A percentile compares a stretch with the other conserved stretches of the same genome.
These are phyloP conservation scores for Leptopilina myrica DNA, from an alignment of 2,888 invertebrate species.

Conservation along the genomic window DNA sequence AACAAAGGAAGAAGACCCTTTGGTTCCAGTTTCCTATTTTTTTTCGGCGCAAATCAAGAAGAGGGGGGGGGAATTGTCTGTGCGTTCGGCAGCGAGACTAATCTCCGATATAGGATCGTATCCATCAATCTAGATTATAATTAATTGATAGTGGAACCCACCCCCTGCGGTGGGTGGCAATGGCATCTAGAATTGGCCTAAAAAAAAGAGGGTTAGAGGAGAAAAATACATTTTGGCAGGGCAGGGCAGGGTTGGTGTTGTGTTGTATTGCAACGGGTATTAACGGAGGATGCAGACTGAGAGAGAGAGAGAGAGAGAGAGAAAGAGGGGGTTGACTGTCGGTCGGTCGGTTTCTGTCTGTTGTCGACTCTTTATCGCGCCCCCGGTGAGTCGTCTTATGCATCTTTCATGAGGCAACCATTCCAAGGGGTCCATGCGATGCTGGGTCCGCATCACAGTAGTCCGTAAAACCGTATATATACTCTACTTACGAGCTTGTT, in stretches of 20 bases:
- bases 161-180: slow-evolving; percentile 69
- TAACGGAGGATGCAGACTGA: slow-evolving; percentile 64
- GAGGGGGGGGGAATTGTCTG: slow-evolving; percentile 11
- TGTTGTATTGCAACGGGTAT: slow-evolving; percentile 75
- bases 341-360: slow-evolving; percentile 74
- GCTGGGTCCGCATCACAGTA: slow-evolving; percentile 60
- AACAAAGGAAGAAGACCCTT: slow-evolving; percentile 16
- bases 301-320: no score
- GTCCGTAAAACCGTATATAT: slow-evolving; percentile 50
- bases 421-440: slow-evolving; percentile 73
- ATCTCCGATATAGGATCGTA: slow-evolving; percentile 75
- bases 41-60: no score
- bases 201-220: slow-evolving; percentile 47
- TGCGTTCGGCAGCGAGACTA: slow-evolving; percentile 75
- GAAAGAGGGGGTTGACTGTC: slow-evolving; percentile 59
- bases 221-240: neutral
- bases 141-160: slow-evolving; percentile 75
- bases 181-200: slow-evolving; percentile 56
- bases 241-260: slow-evolving; percentile 43
- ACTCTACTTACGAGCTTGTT: slow-evolving; percentile 51
- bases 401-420: slow-evolving; percentile 76
- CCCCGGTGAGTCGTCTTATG: slow-evolving; percentile 77
- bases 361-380: slow-evolving; percentile 77
- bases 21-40: slow-evolving; percentile 19
- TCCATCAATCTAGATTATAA: slow-evolving; percentile 77